A percentile compares a stretch with the other conserved stretches of the same genome.
These are phyloP conservation scores for Stylophora pistillata DNA, from an alignment of 64 coral and sea anemone genomes.

Conservation along the genomic window DNA sequence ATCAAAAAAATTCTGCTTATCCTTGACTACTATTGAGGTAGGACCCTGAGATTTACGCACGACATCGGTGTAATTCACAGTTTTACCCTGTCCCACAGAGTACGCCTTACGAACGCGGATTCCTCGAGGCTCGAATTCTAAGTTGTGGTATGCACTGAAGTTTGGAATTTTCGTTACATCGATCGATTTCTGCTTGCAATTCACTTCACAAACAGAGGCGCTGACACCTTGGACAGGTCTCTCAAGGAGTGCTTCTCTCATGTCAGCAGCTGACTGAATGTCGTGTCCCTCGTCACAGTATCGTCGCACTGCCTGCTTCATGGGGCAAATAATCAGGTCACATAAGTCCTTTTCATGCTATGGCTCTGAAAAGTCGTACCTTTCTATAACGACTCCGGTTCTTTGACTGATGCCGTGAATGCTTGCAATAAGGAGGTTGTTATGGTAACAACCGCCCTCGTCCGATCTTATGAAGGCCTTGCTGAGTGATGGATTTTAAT, in stretches of 20 bases:
- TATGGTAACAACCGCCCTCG: slow-evolving; percentile 33
- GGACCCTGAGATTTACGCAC: slow-evolving; percentile 19
- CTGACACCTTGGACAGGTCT: slow-evolving; percentile 16
- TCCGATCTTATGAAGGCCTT: too few relatives aligned
- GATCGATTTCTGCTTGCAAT: too few relatives aligned
- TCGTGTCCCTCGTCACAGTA: slow-evolving; percentile 52
- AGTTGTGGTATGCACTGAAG: slow-evolving; percentile 29
- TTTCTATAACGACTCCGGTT: too few relatives aligned
- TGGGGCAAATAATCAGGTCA: slow-evolving; percentile 42
- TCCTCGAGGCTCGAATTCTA: background rate
- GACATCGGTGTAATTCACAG: background rate
- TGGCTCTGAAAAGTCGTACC: background rate
- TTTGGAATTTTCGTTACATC: too few relatives aligned
- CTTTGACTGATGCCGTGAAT: too few relatives aligned
- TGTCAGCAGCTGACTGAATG: slow-evolving; percentile 25
- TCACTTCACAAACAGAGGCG: slow-evolving; percentile 1
- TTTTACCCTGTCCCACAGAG: slow-evolving; percentile 2
- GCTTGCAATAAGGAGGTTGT: background rate
- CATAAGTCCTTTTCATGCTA: slow-evolving; percentile 35
- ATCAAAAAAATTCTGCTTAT: background rate
- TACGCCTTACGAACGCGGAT: slow-evolving; percentile 1
- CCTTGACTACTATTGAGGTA: slow-evolving; percentile 9
- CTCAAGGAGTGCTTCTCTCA: slow-evolving; percentile 13
- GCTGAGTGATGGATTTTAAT: too few relatives aligned
- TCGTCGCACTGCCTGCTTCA: slow-evolving; percentile 31